Evolutionary conservation across 2,797 vertebrate species (phyloP).

Genomic region (Myripristis murdjan): DNA sequence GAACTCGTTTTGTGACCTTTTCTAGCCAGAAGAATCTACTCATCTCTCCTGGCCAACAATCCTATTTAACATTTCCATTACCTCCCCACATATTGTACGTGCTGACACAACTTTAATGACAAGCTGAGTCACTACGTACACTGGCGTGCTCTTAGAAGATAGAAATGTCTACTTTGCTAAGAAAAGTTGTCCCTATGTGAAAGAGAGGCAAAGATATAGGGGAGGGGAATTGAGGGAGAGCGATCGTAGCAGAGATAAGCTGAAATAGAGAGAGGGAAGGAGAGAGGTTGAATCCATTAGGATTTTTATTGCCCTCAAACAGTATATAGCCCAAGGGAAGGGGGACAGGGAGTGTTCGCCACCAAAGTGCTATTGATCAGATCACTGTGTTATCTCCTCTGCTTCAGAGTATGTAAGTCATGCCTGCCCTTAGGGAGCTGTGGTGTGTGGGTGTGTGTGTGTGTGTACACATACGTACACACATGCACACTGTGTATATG

Average conservation of each 20-base stretch:
- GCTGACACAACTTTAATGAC: conserved; percentile 28
- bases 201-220: conserved; percentile 40
- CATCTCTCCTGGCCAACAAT: not conserved
- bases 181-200: conserved; percentile 13
- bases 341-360: conserved; percentile 49
- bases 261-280: conserved; percentile 49
- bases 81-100: conserved; percentile 18
- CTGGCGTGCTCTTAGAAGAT: not conserved
- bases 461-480: conserved; percentile 14
- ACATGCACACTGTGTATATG: not conserved
- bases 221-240: conserved; percentile 25
- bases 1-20: no score
- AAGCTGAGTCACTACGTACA: conserved; percentile 11
- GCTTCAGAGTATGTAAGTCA: conserved; percentile 70
- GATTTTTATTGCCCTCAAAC: conserved; percentile 71
- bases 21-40: no score
- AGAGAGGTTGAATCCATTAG: conserved; percentile 51
- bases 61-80: conserved; percentile 7
- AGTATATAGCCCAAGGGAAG: conserved; percentile 62
- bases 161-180: conserved; percentile 31
- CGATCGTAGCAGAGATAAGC: conserved; percentile 55
- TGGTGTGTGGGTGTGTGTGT: conserved; percentile 4
- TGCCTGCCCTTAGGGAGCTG: conserved; percentile 51
- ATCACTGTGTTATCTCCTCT: conserved; percentile 68
- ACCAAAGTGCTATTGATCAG: conserved; percentile 79